These are phyloP conservation scores for Globodera rostochiensis DNA, from an alignment of 1,140 invertebrate species.

Conservation along the genomic window DNA sequence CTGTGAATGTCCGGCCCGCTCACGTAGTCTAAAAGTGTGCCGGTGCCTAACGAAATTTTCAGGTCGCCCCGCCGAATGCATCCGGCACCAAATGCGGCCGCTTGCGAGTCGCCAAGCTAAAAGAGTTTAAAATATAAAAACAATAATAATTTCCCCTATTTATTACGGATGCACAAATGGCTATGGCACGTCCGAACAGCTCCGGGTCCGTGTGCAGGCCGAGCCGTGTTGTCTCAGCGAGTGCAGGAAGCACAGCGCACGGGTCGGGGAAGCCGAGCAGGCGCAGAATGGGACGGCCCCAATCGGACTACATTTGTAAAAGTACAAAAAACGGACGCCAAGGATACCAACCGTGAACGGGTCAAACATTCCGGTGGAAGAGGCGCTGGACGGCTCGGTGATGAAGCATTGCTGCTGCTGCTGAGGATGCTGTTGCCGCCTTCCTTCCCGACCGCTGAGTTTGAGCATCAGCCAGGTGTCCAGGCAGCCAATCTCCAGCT, in stretches of 20 bases:
- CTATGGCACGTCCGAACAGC: conserved; percentile 78
- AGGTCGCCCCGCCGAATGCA: conserved; percentile 81
- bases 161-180: conserved; percentile 78
- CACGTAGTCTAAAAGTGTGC: conserved; percentile 87
- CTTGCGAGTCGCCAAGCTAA: conserved; percentile 74
- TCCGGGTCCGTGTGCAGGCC: conserved; percentile 65
- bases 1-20: conserved; percentile 73
- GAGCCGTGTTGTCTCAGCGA: conserved; percentile 70
- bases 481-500: conserved; percentile 81
- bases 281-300: conserved; percentile 62
- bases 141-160: conserved; percentile 3
- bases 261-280: conserved; percentile 80
- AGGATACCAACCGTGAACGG: conserved; percentile 75
- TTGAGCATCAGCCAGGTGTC: conserved; percentile 90
- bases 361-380: conserved; percentile 87
- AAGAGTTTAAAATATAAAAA: conserved; percentile 24
- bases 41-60: conserved; percentile 90
- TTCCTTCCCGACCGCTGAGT: conserved; percentile 64
- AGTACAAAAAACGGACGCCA: background rate
- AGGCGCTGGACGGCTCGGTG: conserved; percentile 84
- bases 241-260: conserved; percentile 75
- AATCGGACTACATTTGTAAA: conserved; percentile 34
- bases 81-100: conserved; percentile 86
- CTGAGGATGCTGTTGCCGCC: conserved; percentile 67
- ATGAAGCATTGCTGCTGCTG: conserved; percentile 72